phyloP scores from a whole-genome alignment of 2,888 invertebrate species.

The Eupithecia vulgata region DNA sequence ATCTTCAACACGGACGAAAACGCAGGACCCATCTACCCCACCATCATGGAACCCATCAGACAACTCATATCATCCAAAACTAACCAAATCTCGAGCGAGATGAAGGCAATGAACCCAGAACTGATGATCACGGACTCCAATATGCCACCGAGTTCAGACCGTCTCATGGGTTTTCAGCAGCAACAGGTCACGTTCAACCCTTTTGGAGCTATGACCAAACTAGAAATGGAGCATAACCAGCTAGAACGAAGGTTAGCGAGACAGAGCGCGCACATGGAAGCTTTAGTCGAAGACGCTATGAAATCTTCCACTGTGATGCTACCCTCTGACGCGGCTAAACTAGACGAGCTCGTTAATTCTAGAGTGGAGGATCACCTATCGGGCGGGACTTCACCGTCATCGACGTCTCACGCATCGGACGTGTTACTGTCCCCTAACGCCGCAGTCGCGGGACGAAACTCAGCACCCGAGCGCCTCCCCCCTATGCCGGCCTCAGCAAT shows the following conservation, averaged over 20 bases:
- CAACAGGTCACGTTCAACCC: slow-evolving; percentile 67
- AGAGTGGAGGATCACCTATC: slow-evolving; percentile 72
- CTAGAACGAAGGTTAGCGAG: slow-evolving; percentile 70
- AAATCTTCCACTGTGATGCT: slow-evolving; percentile 76
- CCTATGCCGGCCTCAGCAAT: slow-evolving; percentile 66
- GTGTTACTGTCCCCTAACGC: slow-evolving; percentile 67
- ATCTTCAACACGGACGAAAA: slow-evolving; percentile 75
- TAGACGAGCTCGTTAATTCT: slow-evolving; percentile 85
- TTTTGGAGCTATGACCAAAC: slow-evolving; percentile 70
- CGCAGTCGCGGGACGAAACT: slow-evolving; percentile 63
- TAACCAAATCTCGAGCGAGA: slow-evolving; percentile 58
- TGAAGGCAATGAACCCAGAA: slow-evolving; percentile 67
- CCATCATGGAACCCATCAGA: slow-evolving; percentile 63
- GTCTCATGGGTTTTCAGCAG: slow-evolving; percentile 63
- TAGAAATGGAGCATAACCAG: slow-evolving; percentile 69
- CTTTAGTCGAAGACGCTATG: slow-evolving; percentile 78
- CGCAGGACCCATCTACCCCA: slow-evolving; percentile 45
- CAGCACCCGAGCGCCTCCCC: slow-evolving; percentile 65
- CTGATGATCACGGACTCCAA: slow-evolving; percentile 64
- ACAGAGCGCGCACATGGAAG: slow-evolving; percentile 78
- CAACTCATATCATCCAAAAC: slow-evolving; percentile 66
- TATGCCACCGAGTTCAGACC: slow-evolving; percentile 58
- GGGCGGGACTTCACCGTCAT: slow-evolving; percentile 65
- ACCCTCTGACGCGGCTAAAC: slow-evolving; percentile 75
- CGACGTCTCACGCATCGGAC: slow-evolving; percentile 70